phyloP scores from a whole-genome alignment of 2,113 vertebrate species.

The Meriones unguiculatus region DNA sequence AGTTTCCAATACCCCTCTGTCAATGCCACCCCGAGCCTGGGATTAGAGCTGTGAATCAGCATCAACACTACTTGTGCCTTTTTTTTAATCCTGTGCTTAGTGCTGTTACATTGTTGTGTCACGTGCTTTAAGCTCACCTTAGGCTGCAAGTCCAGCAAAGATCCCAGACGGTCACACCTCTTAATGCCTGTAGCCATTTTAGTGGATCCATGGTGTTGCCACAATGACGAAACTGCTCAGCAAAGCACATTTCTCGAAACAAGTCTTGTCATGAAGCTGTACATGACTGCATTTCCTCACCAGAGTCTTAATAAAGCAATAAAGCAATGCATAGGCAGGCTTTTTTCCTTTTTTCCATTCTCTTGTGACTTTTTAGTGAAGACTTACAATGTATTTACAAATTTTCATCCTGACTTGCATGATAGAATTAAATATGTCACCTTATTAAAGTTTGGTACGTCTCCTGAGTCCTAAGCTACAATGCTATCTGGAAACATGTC shows the following conservation, averaged over 20 bases:
- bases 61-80: background rate
- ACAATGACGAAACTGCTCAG: background rate
- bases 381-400: background rate
- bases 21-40: background rate
- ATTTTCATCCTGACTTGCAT: background rate
- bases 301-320: background rate
- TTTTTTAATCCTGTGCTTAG: conserved; percentile 11
- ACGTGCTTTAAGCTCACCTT: background rate
- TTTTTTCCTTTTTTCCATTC: background rate
- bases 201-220: background rate
- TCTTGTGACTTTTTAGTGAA: conserved; percentile 32
- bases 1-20: background rate
- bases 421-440: conserved; percentile 25
- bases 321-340: conserved; percentile 19
- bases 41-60: background rate
- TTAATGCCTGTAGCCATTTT: background rate
- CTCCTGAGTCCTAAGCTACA: background rate
- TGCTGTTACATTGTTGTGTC: background rate
- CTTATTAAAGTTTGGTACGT: background rate
- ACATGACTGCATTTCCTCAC: background rate
- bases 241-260: background rate
- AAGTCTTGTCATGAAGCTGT: background rate
- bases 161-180: background rate
- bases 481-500: conserved; percentile 11
- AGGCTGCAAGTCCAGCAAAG: background rate